A percentile compares a stretch with the other conserved stretches of the same genome.
phyloP scores from a whole-genome alignment of 2,113 vertebrate species.

The Plectropomus leopardus region DNA sequence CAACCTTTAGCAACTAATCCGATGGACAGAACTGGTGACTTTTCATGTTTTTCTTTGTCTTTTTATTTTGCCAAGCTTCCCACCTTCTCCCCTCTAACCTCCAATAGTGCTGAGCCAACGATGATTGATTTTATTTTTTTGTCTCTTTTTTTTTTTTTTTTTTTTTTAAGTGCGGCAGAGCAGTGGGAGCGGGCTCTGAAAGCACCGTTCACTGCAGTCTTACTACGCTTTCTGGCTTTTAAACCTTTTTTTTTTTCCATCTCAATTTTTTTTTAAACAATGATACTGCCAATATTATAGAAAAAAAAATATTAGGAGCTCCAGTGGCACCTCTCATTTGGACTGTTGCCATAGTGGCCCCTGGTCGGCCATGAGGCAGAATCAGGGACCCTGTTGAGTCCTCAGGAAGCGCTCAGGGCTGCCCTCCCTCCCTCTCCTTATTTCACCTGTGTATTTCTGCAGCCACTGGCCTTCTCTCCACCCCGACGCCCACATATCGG shows the following conservation, averaged over 20 bases:
- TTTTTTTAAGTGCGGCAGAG: constrained; percentile 31
- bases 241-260: constrained; percentile 35
- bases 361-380: constrained; percentile 19
- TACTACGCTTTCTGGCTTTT: constrained; percentile 63
- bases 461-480: constrained; percentile 13
- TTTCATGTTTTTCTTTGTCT: constrained; percentile 39
- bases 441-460: constrained; percentile 13
- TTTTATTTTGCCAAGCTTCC: constrained; percentile 76
- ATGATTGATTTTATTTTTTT: constrained; percentile 30
- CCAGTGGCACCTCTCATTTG: constrained; percentile 43
- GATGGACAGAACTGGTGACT: constrained; percentile 72
- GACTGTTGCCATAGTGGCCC: constrained; percentile 69
- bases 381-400: constrained; percentile 47
- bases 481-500: constrained; percentile 46
- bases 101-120: constrained; percentile 69
- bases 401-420: constrained; percentile 56
- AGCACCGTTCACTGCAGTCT: constrained; percentile 66
- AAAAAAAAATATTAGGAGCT: constrained; percentile 32
- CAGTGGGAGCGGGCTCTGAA: constrained; percentile 41
- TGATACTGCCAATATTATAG: constrained; percentile 76
- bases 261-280: constrained; percentile 43
- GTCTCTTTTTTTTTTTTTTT: background rate
- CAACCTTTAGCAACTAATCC: constrained; percentile 61
- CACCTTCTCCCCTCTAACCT: constrained; percentile 39
- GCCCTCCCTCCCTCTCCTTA: background rate